phyloP scores from a whole-genome alignment of 2,888 invertebrate species.

The Aphodius granarius region DNA sequence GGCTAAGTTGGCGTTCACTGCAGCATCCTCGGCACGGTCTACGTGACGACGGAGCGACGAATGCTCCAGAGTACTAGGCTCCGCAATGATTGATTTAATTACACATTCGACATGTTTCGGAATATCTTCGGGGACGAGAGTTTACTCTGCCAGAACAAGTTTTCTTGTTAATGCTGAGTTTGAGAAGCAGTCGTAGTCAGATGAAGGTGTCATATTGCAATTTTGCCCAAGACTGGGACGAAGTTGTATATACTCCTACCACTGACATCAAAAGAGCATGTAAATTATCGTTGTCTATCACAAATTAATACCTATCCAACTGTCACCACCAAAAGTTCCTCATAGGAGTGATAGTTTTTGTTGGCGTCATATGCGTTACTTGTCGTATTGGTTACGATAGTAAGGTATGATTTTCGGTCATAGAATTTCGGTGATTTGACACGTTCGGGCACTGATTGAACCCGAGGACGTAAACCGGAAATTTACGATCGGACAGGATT shows the following conservation, averaged over 20 bases:
- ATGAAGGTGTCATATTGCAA: too few species aligned
- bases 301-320: too few species aligned
- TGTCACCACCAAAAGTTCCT: too few species aligned
- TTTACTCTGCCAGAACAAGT: background rate
- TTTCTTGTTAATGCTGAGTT: background rate
- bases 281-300: too few species aligned
- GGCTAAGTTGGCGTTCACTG: background rate
- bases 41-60: background rate
- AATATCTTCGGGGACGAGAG: background rate
- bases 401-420: background rate
- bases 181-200: background rate
- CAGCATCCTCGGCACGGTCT: background rate
- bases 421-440: slow-evolving; percentile 4
- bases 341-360: background rate
- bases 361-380: background rate
- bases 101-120: slow-evolving; percentile 6
- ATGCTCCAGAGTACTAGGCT: background rate
- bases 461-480: slow-evolving; percentile 21
- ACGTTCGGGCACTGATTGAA: slow-evolving; percentile 8
- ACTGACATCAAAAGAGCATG: too few species aligned
- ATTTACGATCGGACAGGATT: slow-evolving; percentile 23
- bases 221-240: background rate
- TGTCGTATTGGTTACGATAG: background rate
- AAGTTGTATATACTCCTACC: too few species aligned
- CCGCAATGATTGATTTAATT: slow-evolving; percentile 8